These are phyloP conservation scores for Mythimna impura DNA, from an alignment of 2,888 invertebrate species.

Conservation along the genomic window DNA sequence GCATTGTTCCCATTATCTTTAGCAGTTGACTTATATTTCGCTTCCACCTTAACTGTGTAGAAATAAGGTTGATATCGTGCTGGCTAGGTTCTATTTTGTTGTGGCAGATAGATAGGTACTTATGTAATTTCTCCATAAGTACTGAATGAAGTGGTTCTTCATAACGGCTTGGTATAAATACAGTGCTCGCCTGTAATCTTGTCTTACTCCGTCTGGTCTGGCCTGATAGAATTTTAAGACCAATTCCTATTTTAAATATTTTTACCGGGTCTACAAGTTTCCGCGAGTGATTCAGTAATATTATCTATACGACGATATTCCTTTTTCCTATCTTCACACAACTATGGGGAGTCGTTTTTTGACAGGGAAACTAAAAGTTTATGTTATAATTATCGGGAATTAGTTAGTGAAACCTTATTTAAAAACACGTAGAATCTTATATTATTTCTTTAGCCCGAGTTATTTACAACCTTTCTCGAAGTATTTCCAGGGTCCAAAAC, in stretches of 20 bases:
- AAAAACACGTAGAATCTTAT: not conserved
- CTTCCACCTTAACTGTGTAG: not conserved
- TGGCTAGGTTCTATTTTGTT: not conserved
- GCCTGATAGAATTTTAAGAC: not conserved
- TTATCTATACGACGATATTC: too few species aligned
- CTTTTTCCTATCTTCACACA: not conserved
- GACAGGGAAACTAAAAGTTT: not conserved
- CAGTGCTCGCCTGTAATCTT: conserved; percentile 17
- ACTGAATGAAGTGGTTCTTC: conserved; percentile 37
- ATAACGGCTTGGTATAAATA: conserved; percentile 47
- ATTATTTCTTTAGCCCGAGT: not conserved
- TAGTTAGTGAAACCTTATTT: not conserved
- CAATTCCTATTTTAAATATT: not conserved
- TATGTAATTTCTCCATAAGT: conserved; percentile 19
- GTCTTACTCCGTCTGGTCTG: conserved; percentile 30
- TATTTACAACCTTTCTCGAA: not conserved
- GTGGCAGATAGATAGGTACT: not conserved
- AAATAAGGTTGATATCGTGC: conserved; percentile 18
- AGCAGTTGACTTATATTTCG: conserved; percentile 1
- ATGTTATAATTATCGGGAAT: not conserved
- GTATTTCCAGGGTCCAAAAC: not conserved
- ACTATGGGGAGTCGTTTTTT: not conserved
- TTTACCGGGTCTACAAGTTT: not conserved
- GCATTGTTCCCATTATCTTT: conserved; percentile 53
- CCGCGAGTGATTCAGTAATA: too few species aligned